Percentiles rank a stretch among this genome's conserved stretches.
Evolutionary conservation across 2,797 vertebrate species (phyloP).

Genomic region (Potorous gilbertii): DNA sequence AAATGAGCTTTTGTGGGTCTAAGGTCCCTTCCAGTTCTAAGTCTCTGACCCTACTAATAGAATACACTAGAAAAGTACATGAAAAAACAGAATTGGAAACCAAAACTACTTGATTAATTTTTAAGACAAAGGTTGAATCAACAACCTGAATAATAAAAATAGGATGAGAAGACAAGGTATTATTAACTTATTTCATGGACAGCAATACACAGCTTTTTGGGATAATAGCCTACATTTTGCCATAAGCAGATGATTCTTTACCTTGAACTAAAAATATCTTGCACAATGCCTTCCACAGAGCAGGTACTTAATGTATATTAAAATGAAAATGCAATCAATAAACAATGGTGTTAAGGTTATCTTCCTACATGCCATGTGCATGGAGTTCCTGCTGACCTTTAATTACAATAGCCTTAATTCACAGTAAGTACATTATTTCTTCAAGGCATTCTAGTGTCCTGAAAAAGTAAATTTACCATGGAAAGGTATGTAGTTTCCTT

Average conservation of each 20-base stretch:
- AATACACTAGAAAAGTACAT: not conserved
- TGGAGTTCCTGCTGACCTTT: not conserved
- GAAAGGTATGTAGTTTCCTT: not conserved
- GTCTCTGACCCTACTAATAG: not conserved
- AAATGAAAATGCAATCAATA: not conserved
- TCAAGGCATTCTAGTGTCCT: not conserved
- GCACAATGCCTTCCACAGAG: not conserved
- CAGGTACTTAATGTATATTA: not conserved
- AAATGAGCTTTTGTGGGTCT: not conserved
- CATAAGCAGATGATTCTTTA: not conserved
- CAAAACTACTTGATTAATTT: not conserved
- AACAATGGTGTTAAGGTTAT: not conserved
- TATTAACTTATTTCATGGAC: not conserved
- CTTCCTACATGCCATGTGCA: not conserved
- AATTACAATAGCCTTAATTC: not conserved
- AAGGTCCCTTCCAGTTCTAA: not conserved
- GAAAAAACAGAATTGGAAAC: not conserved
- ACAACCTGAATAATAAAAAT: not conserved
- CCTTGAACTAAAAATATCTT: slow-evolving; percentile 7
- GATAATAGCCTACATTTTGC: not conserved
- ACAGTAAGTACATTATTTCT: not conserved
- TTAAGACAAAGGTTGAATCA: not conserved
- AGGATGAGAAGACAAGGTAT: not conserved
- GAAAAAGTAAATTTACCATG: slow-evolving; percentile 33
- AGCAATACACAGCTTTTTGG: not conserved